Base-by-base conservation (phyloP, 2,797 vertebrate genomes). In the Otolemur crassicaudatus region DNA sequence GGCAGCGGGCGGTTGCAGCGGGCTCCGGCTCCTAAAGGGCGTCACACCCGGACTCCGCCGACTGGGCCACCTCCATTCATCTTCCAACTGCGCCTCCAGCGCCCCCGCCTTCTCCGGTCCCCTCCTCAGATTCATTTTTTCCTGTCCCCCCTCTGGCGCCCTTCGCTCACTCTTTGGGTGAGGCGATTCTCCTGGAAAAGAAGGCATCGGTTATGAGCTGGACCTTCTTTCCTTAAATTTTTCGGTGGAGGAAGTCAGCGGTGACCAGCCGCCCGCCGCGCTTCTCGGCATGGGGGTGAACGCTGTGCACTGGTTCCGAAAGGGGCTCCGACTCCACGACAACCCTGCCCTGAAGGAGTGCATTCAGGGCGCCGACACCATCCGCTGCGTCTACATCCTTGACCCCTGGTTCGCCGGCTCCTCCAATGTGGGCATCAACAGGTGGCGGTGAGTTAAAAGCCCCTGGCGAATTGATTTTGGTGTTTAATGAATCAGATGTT, bases 351-450 rank as follows among this genome's bases (percentile, higher is more conserved):
- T 99, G 92, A 98, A 98, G 98, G 99, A 99, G 75, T 99, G 99
- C 90, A 98, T 99, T 98, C 98, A 98, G 97, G 99, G 99, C 82
- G 99, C 99, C 69, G 99, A 99, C 95, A 99, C 98, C 0, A 98
- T 99, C 95, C 99, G 99, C 97, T 99, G 99, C 97, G 99, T 99
- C 94, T 99, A 99, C 98, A 99, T 99, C 98, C 98, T 99, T 86
- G 99, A 99, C 97, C 99, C 99, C 87, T 99, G 99, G 99, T 99
- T 99, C 96, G 99, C 99, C 0, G 99, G 99, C 31, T 99, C 99
- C 12, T 99, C 99, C 97, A 99, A 99, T 98, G 99, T 99, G 80
- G 99, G 99, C 76, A 99, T 99, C 99, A 99, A 99, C 99, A 99
- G 99, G 99, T 99, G 99, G 99, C 99, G 99, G 99, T 99, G 98